Evolutionary conservation across 2,113 vertebrate species (phyloP), one percentile per base, ranked within the genome.

Genomic region (Piprites chloris): DNA sequence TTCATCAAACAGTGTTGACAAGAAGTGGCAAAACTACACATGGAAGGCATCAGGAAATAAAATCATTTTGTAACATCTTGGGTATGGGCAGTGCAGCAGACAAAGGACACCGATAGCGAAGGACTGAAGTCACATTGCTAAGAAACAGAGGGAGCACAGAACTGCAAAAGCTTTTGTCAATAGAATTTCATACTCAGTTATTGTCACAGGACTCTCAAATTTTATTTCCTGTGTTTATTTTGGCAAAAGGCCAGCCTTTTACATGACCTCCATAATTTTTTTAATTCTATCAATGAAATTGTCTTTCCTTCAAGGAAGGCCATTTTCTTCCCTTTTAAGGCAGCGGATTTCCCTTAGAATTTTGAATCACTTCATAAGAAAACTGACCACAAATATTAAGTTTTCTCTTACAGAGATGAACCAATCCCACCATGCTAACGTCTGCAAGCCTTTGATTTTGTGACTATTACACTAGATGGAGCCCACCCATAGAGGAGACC

Each of bases 201-300:
- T 52, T 81, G 61, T 88, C 92, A 96, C 0, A 11, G 68, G 87
- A 75, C 41, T 56, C 76, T 87, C 58, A 90, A 87, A 91, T 96
- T 92, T 93, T 88, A 92, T 93, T 97, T 93, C 46, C 79, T 87
- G 52, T 55, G 86, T 71, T 93, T 79, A 33, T 86, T 58, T 83
- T 78, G 69, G 93, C 79, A 95, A 91, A 92, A 94, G 90, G 88
- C 93, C 83, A 93, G 35, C 65, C 68, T 71, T 68, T 93, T 49
- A 68, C 32, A 65, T 89, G 80, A 94, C 85, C 90, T 86, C 87
- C 16, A 11, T 75, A 78, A 81, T 77, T 83, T 94, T 85, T 92
- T 88, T 33, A 88, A 95, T 89, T 44, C 12, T 68, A 44, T 88
- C 85, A 88, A 52, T 92, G 72, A 92, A 95, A 93, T 33, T 3